Percentiles rank a stretch among this genome's conserved stretches.
phyloP scores from a whole-genome alignment of 2,797 vertebrate genomes.

The Allobates femoralis region DNA sequence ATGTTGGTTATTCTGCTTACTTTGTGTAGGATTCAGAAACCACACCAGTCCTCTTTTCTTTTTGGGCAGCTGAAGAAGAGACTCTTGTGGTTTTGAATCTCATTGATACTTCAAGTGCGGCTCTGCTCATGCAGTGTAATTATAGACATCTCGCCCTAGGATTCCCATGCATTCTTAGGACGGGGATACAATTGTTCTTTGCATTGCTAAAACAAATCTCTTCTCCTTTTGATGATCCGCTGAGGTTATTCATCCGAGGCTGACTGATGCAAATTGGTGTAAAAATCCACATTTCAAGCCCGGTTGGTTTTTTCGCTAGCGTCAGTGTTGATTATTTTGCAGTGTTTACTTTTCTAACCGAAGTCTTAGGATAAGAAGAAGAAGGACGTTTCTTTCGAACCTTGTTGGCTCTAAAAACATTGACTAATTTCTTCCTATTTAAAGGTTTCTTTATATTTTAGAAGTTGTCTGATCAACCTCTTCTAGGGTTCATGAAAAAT shows the following conservation, averaged over 20 bases:
- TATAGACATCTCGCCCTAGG: slow-evolving; percentile 48
- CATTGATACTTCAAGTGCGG: slow-evolving; percentile 59
- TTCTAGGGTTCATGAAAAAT: background rate
- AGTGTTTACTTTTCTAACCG: slow-evolving; percentile 4
- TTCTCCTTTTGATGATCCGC: slow-evolving; percentile 46
- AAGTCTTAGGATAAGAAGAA: background rate
- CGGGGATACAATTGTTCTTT: slow-evolving; percentile 60
- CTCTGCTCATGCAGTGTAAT: slow-evolving; percentile 47
- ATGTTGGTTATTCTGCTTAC: slow-evolving; percentile 45
- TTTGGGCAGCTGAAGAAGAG: slow-evolving; percentile 59
- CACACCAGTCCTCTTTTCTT: slow-evolving; percentile 49
- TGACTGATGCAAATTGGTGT: slow-evolving; percentile 45
- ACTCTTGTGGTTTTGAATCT: slow-evolving; percentile 59
- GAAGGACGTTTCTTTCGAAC: background rate
- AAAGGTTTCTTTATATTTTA: background rate
- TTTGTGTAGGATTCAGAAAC: slow-evolving; percentile 57
- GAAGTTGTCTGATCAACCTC: background rate
- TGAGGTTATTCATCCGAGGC: slow-evolving; percentile 29
- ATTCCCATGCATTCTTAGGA: slow-evolving; percentile 61
- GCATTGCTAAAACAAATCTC: slow-evolving; percentile 55
- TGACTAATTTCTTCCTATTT: background rate
- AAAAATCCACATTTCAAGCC: slow-evolving; percentile 34
- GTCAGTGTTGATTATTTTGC: slow-evolving; percentile 18
- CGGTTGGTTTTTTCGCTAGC: slow-evolving; percentile 11
- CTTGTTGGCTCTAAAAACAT: background rate